A percentile compares a stretch with the other conserved stretches of the same genome.
Evolutionary conservation across 2,888 invertebrate species (phyloP).

Genomic region (Acanthococcus lagerstroemiae): DNA sequence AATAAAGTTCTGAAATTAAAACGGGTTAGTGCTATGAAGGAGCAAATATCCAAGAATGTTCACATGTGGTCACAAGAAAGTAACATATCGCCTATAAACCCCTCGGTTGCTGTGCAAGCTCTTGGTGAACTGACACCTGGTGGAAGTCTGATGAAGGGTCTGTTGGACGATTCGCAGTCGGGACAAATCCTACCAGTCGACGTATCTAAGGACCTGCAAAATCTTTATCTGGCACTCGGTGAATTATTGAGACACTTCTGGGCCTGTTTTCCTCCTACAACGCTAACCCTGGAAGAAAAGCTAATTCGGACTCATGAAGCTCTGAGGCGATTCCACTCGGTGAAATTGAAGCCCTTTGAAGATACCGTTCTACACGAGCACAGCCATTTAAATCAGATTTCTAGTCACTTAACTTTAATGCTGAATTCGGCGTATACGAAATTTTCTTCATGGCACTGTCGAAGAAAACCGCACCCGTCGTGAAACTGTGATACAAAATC

Average conservation of each 20-base stretch:
- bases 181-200: slow-evolving; percentile 73
- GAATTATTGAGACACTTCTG: slow-evolving; percentile 91
- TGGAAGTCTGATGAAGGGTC: slow-evolving; percentile 79
- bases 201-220: slow-evolving; percentile 71
- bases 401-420: slow-evolving; percentile 77
- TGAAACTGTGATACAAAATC: no score
- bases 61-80: slow-evolving; percentile 18
- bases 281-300: slow-evolving; percentile 63
- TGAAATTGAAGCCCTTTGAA: slow-evolving; percentile 76
- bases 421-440: slow-evolving; percentile 76
- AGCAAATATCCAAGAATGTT: slow-evolving; percentile 23
- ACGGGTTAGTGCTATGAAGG: slow-evolving; percentile 9
- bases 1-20: slow-evolving; percentile 18
- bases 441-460: slow-evolving; percentile 75
- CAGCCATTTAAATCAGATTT: slow-evolving; percentile 67
- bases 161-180: slow-evolving; percentile 48
- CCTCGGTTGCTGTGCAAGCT: slow-evolving; percentile 71
- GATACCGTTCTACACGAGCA: slow-evolving; percentile 71
- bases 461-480: slow-evolving; percentile 39
- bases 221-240: slow-evolving; percentile 73
- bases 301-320: slow-evolving; percentile 82
- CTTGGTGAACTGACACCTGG: slow-evolving; percentile 84
- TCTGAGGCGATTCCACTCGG: slow-evolving; percentile 73
- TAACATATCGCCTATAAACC: slow-evolving; percentile 38
- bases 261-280: slow-evolving; percentile 79